phyloP scores from a whole-genome alignment of 1,140 invertebrate genomes.

The Akabosia matsudoensis region DNA sequence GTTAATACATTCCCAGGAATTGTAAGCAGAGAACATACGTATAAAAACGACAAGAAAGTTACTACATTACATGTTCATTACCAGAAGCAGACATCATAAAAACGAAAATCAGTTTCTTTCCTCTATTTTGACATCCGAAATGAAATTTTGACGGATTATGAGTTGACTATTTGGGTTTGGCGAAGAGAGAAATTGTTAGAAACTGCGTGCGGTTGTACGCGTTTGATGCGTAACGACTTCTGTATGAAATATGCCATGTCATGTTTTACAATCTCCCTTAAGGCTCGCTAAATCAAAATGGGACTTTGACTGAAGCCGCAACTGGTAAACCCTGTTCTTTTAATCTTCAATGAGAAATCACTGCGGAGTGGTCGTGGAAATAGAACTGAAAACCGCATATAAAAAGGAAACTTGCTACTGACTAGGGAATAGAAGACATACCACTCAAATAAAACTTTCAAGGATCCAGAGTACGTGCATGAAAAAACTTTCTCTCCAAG shows the following conservation, averaged over 20 bases:
- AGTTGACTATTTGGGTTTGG: background rate
- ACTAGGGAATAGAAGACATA: too few species aligned
- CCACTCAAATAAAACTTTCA: too few species aligned
- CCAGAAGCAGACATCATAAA: background rate
- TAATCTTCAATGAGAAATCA: background rate
- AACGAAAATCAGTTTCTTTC: background rate
- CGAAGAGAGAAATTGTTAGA: background rate
- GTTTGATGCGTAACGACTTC: background rate
- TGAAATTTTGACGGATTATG: slow-evolving; percentile 12
- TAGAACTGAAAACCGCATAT: too few species aligned
- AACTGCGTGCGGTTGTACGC: background rate
- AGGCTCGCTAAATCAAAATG: too few species aligned
- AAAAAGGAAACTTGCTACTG: too few species aligned
- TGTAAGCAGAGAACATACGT: too few species aligned
- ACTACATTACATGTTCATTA: slow-evolving; percentile 10
- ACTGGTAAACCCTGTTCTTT: background rate
- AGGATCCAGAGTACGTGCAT: too few species aligned
- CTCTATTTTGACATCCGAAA: slow-evolving; percentile 12
- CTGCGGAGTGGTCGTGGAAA: too few species aligned
- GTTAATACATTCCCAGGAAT: too few species aligned
- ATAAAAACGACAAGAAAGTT: background rate
- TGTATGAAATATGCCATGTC: background rate
- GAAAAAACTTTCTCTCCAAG: too few species aligned
- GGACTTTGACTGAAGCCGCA: background rate
- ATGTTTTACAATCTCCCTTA: background rate